These are phyloP conservation scores for Sorex fumeus DNA, from an alignment of 2,113 vertebrate genomes.

Conservation along the genomic window DNA sequence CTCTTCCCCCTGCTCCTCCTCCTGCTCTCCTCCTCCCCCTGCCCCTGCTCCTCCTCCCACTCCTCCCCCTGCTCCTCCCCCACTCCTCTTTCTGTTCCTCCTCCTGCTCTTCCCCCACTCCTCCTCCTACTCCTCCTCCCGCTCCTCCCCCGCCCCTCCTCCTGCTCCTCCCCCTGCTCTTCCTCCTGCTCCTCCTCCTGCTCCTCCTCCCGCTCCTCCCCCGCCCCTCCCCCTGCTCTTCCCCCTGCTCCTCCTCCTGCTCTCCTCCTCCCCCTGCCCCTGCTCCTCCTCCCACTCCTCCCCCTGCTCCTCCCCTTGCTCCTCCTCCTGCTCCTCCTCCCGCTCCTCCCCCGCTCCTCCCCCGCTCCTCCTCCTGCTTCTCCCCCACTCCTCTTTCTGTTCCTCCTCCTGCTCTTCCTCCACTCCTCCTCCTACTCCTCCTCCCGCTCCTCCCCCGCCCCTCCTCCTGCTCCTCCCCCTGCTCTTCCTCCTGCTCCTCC, in stretches of 20 bases:
- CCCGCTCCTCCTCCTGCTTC: background rate
- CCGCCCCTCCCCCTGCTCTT: background rate
- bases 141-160: no score
- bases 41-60: background rate
- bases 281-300: no score
- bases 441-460: background rate
- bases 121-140: background rate
- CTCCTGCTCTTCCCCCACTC: no score
- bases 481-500: background rate
- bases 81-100: background rate
- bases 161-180: background rate
- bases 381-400: no score
- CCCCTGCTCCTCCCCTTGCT: background rate
- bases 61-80: background rate
- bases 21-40: background rate
- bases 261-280: background rate
- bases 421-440: background rate
- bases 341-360: background rate
- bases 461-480: background rate
- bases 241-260: background rate
- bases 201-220: background rate
- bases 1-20: no score
- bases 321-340: background rate
- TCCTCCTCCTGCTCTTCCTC: no score
- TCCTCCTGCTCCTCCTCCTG: background rate